Percentiles rank a stretch among this genome's conserved stretches.
phyloP scores from a whole-genome alignment of 2,888 invertebrate genomes.

The Leptinotarsa rubiginosa region DNA sequence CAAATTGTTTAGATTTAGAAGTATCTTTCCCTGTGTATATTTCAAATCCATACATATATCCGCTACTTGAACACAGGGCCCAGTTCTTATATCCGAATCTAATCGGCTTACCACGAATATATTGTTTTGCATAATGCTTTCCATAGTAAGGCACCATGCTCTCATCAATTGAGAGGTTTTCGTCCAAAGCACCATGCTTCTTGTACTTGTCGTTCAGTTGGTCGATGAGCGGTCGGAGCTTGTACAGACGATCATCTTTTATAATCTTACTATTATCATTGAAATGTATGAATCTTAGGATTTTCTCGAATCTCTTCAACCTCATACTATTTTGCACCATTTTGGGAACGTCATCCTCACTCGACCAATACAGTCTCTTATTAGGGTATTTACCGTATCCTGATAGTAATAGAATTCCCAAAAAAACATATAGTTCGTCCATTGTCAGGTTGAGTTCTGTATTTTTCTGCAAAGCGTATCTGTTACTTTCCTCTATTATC shows the following conservation, averaged over 20 bases:
- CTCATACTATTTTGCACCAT: background rate
- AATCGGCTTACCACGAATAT: constrained; percentile 26
- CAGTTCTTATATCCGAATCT: constrained; percentile 43
- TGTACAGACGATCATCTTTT: too few relatives aligned
- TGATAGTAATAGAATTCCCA: constrained; percentile 26
- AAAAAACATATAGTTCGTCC: constrained; percentile 25
- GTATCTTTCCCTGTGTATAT: constrained; percentile 46
- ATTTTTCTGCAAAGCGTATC: constrained; percentile 23
- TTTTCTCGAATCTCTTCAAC: background rate
- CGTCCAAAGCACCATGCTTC: constrained; percentile 36
- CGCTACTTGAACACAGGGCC: constrained; percentile 43
- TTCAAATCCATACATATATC: constrained; percentile 43
- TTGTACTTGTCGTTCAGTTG: too few relatives aligned
- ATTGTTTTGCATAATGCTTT: constrained; percentile 28
- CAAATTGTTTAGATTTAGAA: constrained; percentile 15
- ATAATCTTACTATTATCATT: too few relatives aligned
- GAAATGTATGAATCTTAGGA: background rate
- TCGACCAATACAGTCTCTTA: background rate
- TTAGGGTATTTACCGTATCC: constrained; percentile 21
- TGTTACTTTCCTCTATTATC: constrained; percentile 23
- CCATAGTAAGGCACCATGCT: constrained; percentile 31
- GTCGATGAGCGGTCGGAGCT: too few relatives aligned
- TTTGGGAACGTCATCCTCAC: background rate
- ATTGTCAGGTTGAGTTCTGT: constrained; percentile 29
- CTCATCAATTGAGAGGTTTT: constrained; percentile 26